Base-by-base conservation (phyloP, 1,140 invertebrate genomes). In the Sycophila sp. region DNA sequence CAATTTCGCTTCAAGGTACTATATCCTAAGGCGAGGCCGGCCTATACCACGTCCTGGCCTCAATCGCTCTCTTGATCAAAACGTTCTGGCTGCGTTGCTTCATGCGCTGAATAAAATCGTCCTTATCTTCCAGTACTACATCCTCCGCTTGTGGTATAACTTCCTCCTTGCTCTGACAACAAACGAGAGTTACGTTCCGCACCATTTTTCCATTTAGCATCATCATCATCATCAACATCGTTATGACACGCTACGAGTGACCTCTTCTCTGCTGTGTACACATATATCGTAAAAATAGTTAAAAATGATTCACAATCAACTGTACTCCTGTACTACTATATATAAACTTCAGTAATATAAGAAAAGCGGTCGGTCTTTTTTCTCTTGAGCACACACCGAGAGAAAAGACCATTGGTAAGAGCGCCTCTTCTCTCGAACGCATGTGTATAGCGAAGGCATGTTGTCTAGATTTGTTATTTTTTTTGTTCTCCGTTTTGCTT, bases 31-130 rank as follows among this genome's bases (percentile, higher is more conserved):
- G 69, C 24, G 69, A 65, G 7, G 62, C 15, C 15, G 69, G 30
- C 72, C 70, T 76, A 69, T 79, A 82, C 81, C 82, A 84, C 72
- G 80, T 79, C 75, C 80, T 82, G 70, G 81, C 81, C 66, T 81
- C 82, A 64, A 83, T 80, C 71, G 78, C 79, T 78, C 81, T 78
- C 73, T 79, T 80, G 75, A 84, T 82, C 72, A 84, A 78, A 69
- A 83, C 81, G 74, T 76, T 81, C 75, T 84, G 82, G 77, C 81
- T 83, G 76, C 81, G 79, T 71, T 82, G 80, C 75, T 84, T 84
- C 81, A 84, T 83, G 66, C 82, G 81, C 55, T 83, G 81, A 80
- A 84, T 82, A 77, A 84, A 84, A 73, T 72, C 72, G 55, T 82
- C 82, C 79, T 79, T 82, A 64, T 77, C 80, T 26, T 81, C 82